These are phyloP conservation scores for Phania funesta DNA, from an alignment of 2,888 invertebrate genomes.

Conservation along the genomic window DNA sequence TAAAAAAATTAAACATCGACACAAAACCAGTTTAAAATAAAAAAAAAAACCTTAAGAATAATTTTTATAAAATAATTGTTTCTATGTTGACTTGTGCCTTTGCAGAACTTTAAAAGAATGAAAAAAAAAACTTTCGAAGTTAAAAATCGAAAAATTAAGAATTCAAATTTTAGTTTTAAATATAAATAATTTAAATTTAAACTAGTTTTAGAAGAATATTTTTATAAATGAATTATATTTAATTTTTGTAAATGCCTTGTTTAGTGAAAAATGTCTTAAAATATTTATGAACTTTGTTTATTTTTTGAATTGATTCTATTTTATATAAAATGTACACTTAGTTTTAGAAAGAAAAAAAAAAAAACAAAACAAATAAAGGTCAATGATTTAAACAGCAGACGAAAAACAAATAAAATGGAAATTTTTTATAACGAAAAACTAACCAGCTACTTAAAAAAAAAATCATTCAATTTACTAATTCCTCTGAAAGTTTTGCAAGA, in stretches of 20 bases:
- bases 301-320: slow-evolving; percentile 32
- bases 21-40: slow-evolving; percentile 11
- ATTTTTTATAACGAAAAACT: slow-evolving; percentile 18
- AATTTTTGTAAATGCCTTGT: slow-evolving; percentile 55
- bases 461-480: slow-evolving; percentile 33
- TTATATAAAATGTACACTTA: slow-evolving; percentile 57
- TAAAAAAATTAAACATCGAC: no score
- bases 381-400: slow-evolving; percentile 73
- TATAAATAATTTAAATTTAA: slow-evolving; percentile 35
- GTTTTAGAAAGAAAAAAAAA: slow-evolving; percentile 57
- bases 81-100: slow-evolving; percentile 81
- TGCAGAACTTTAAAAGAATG: slow-evolving; percentile 69
- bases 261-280: slow-evolving; percentile 48
- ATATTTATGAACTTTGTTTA: slow-evolving; percentile 47
- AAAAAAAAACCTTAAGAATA: slow-evolving; percentile 20
- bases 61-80: slow-evolving; percentile 71
- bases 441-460: neutral
- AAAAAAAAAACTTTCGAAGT: neutral
- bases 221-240: slow-evolving; percentile 34
- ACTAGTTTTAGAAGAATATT: slow-evolving; percentile 50
- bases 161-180: slow-evolving; percentile 53
- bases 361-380: slow-evolving; percentile 76
- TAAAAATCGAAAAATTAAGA: slow-evolving; percentile 38
- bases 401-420: slow-evolving; percentile 32
- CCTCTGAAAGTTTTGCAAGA: neutral